Percentiles rank a stretch among this genome's conserved stretches.
Evolutionary conservation across 2,888 invertebrate species (phyloP).

Genomic region (Drosophila kuntzei): DNA sequence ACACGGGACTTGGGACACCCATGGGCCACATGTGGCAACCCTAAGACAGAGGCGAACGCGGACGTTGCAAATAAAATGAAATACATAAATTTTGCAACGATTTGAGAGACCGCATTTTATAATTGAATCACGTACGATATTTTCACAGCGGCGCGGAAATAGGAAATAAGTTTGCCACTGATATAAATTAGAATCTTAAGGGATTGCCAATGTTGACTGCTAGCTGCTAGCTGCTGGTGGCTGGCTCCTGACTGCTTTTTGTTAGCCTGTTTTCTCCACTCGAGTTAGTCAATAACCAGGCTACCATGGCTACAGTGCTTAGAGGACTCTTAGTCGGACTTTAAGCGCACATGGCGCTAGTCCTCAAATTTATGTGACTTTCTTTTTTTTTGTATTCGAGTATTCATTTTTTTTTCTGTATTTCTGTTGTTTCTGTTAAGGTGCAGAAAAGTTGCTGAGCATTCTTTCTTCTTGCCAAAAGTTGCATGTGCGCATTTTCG

Average conservation of each 20-base stretch:
- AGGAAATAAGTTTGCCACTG: slow-evolving; percentile 78
- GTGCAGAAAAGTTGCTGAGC: slow-evolving; percentile 55
- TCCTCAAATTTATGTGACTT: slow-evolving; percentile 63
- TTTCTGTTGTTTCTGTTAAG: slow-evolving; percentile 19
- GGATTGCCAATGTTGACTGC: slow-evolving; percentile 61
- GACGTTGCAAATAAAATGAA: slow-evolving; percentile 78
- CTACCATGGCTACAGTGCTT: slow-evolving; percentile 33
- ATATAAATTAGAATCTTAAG: slow-evolving; percentile 82
- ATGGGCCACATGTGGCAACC: slow-evolving; percentile 69
- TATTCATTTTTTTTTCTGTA: slow-evolving; percentile 4
- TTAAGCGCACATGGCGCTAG: slow-evolving; percentile 45
- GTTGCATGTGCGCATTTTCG: slow-evolving; percentile 69
- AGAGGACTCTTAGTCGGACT: slow-evolving; percentile 36
- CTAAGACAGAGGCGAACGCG: slow-evolving; percentile 48
- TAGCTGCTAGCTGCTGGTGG: slow-evolving; percentile 8
- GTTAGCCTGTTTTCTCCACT: slow-evolving; percentile 12
- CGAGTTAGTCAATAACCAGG: slow-evolving; percentile 70
- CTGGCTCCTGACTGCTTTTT: slow-evolving; percentile 10
- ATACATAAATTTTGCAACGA: slow-evolving; percentile 85
- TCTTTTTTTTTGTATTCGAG: background rate
- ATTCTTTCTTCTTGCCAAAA: slow-evolving; percentile 45
- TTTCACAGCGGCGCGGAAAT: slow-evolving; percentile 76
- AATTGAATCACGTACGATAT: slow-evolving; percentile 85
- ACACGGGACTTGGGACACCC: slow-evolving; percentile 21
- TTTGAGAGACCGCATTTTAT: slow-evolving; percentile 85